Percentiles rank a stretch among this genome's conserved stretches.
These are phyloP conservation scores for Ennomos erosarius DNA, from an alignment of 2,888 invertebrate species.

Conservation along the genomic window DNA sequence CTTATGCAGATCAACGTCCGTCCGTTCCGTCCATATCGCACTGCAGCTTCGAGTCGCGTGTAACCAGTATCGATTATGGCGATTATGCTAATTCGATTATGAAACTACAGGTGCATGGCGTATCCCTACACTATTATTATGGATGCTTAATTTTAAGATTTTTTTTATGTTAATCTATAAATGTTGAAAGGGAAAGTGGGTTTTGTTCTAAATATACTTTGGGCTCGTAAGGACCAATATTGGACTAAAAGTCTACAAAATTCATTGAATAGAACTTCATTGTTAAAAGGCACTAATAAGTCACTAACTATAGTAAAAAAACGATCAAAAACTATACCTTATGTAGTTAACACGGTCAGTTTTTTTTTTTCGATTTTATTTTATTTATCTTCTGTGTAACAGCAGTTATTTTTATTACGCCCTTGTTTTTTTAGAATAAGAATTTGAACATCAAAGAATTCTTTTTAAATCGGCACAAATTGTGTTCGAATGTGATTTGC, in stretches of 20 bases:
- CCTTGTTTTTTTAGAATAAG: slow-evolving; percentile 36
- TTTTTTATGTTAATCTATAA: slow-evolving; percentile 19
- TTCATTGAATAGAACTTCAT: too few species aligned
- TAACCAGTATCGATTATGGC: slow-evolving; percentile 38
- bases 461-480: slow-evolving; percentile 57
- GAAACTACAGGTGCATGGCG: slow-evolving; percentile 36
- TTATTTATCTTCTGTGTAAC: too few species aligned
- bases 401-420: slow-evolving; percentile 15
- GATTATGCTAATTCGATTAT: slow-evolving; percentile 41
- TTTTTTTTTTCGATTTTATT: too few species aligned
- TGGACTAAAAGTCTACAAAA: too few species aligned
- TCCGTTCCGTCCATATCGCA: slow-evolving; percentile 36
- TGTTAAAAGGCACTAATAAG: too few species aligned
- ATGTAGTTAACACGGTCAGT: too few species aligned
- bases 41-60: slow-evolving; percentile 22
- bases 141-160: slow-evolving; percentile 13
- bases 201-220: neutral
- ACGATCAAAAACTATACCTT: too few species aligned
- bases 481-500: slow-evolving; percentile 61
- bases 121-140: slow-evolving; percentile 31
- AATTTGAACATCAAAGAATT: slow-evolving; percentile 51
- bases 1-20: slow-evolving; percentile 18
- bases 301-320: too few species aligned
- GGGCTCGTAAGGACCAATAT: too few species aligned
- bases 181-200: neutral